These are phyloP conservation scores for Paracyclopina nana DNA, from an alignment of 1,140 invertebrate genomes.

Conservation along the genomic window DNA sequence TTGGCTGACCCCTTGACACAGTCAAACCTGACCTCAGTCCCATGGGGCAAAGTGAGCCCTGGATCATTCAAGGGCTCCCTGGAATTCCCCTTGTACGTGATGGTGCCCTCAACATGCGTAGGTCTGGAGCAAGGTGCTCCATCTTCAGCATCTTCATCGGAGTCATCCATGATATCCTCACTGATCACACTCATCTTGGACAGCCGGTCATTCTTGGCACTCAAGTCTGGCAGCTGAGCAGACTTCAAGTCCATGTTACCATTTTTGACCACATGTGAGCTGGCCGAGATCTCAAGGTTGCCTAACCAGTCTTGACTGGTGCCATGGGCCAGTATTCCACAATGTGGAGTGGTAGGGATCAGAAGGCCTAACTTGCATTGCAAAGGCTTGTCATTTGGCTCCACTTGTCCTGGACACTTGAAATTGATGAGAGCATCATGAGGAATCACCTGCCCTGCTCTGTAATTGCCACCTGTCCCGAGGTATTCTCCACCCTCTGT, in stretches of 20 bases:
- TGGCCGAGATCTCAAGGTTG: background rate
- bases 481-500: slow-evolving; percentile 8
- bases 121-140: background rate
- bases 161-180: background rate
- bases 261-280: background rate
- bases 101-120: background rate
- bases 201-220: background rate
- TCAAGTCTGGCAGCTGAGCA: background rate
- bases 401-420: background rate
- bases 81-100: background rate
- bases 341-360: too few species aligned
- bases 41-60: slow-evolving; percentile 2
- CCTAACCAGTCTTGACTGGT: background rate
- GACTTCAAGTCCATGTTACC: background rate
- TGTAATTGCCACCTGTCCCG: slow-evolving; percentile 9
- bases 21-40: slow-evolving; percentile 10
- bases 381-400: background rate
- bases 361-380: background rate
- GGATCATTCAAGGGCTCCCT: background rate
- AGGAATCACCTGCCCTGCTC: slow-evolving; percentile 10
- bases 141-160: background rate
- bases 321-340: too few species aligned
- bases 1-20: background rate
- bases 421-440: slow-evolving; percentile 10
- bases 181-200: background rate